Percentiles rank a stretch among this genome's conserved stretches.
These are phyloP conservation scores for Paramormyrops kingsleyae DNA, from an alignment of 2,113 vertebrate species.

Conservation along the genomic window DNA sequence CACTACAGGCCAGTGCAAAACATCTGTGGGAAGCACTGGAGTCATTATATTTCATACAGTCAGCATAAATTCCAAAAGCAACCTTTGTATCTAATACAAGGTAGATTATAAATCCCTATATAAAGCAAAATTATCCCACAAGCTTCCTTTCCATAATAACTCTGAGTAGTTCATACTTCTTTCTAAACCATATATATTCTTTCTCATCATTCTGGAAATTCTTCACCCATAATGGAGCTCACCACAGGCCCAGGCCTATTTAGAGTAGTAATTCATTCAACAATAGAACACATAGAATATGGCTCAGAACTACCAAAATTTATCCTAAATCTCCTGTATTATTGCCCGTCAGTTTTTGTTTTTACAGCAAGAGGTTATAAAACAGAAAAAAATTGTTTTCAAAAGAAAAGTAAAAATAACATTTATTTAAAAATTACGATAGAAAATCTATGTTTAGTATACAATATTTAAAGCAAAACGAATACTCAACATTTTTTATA, in stretches of 20 bases:
- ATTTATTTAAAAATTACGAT: neutral
- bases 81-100: neutral
- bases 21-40: neutral
- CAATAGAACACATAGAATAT: neutral
- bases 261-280: neutral
- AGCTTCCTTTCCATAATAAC: neutral
- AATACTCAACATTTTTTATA: neutral
- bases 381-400: neutral
- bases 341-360: neutral
- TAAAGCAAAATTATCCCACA: neutral
- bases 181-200: neutral
- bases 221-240: neutral
- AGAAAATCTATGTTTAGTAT: neutral
- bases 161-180: neutral
- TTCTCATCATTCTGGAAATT: neutral
- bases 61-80: neutral
- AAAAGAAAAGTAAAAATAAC: neutral
- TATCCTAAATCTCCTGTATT: neutral
- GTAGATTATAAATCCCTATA: neutral
- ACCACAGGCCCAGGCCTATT: neutral
- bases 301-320: neutral
- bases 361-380: neutral
- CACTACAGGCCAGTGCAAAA: neutral
- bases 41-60: neutral
- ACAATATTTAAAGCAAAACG: neutral